Evolutionary conservation across 92 coral and sea anemone species (phyloP), one percentile per base, ranked within the genome.

Genomic region (Phenganax subtilis): DNA sequence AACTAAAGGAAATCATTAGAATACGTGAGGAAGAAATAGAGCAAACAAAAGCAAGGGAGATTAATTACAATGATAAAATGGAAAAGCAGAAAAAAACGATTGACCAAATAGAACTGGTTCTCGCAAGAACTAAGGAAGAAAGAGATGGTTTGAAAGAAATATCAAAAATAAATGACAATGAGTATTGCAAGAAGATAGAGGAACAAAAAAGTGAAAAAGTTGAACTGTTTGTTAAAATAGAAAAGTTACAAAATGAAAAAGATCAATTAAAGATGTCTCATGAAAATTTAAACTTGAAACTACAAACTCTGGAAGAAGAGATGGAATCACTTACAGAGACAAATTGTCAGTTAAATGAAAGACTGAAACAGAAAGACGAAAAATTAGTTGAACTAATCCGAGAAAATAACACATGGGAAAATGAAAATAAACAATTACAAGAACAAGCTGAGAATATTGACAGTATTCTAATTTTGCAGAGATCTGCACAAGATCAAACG

Each of bases 381-480:
- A 25, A 62, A 20, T 37, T 63, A 37, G 55, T 53, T 15, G 73
- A 79, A 6, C 74, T 79, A 31, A 52, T 51, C 10, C 51, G 65
- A n/a, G 83, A 79, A 51, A 31, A 16, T 9, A 14, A 52, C 10
- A 31, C 47, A 30, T 29, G 47, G 57, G 37, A 51, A 29, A 44
- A 79, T 2, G 83, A 79, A 54, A 79, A 79, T 28, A 63, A 51
- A 17, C 68, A 60, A 9, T 52, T 79, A 62, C 83, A 51, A 47
- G 74, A 63, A 79, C 73, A 79, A 14, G 73, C 58, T 16, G 83
- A 79, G 60, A 79, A 79, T 64, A 55, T 79, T 4, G 62, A 79
- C 17, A 79, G 25, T 54, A 54, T 79, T 9, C 29, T 79, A 51
- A 0, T 60, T 63, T 31, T 68, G 51, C 67, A 44, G 83, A 64